Evolutionary conservation across 2,797 vertebrate genomes (phyloP).

Genomic region (Sebastes trivittatus): DNA sequence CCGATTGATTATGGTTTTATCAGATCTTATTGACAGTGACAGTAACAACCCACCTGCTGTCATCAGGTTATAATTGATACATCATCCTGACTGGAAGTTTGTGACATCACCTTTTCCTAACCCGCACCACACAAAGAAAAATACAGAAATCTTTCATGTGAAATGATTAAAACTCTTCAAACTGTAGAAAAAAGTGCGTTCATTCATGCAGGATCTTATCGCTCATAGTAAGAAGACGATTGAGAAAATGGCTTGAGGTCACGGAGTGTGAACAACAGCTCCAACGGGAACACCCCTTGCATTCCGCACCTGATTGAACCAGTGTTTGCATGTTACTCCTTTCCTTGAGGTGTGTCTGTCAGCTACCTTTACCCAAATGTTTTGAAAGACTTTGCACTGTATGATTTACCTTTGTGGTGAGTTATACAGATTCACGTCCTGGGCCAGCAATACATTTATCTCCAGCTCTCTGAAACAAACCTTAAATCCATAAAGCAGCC

Average conservation of each 20-base stretch:
- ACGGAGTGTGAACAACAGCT: constrained; percentile 18
- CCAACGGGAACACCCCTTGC: constrained; percentile 26
- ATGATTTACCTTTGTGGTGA: constrained; percentile 25
- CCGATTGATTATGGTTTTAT: background rate
- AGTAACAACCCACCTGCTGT: background rate
- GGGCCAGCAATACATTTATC: background rate
- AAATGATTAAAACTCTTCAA: background rate
- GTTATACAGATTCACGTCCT: constrained; percentile 20
- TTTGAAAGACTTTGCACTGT: constrained; percentile 28
- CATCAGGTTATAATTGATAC: background rate
- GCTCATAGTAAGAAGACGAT: background rate
- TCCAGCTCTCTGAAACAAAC: background rate
- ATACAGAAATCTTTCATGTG: background rate
- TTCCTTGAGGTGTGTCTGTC: constrained; percentile 40
- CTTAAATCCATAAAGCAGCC: background rate
- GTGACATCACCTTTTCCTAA: background rate
- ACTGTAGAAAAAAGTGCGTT: background rate
- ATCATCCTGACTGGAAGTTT: background rate
- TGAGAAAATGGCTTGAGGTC: background rate
- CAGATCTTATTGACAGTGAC: background rate
- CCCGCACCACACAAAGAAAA: background rate
- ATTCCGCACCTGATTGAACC: constrained; percentile 55
- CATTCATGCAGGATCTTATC: background rate
- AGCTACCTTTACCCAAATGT: constrained; percentile 16
- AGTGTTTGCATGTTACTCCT: constrained; percentile 54